Evolutionary conservation across 2,888 invertebrate genomes (phyloP), one percentile per base, ranked within the genome.

Genomic region (Eristalis intricaria): DNA sequence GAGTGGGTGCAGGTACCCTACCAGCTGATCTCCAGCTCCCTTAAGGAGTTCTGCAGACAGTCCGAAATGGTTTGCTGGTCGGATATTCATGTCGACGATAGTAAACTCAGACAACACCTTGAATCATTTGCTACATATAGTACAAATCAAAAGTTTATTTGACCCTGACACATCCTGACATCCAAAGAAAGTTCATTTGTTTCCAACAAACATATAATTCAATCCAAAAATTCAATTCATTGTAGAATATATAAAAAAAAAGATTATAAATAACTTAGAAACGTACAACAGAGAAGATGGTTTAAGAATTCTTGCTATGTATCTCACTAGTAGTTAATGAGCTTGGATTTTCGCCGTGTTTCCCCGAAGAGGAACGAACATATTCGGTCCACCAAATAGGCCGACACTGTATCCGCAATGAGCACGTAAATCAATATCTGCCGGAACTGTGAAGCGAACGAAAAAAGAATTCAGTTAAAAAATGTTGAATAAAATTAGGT

Each of bases 351-450:
- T 81, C 94, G 93, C 91, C 95, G 95, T 61, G 97, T 97, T 93
- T 97, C 97, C 29, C 98, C 97, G 92, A 97, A 97, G 66, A 98
- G 94, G 95, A 96, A 96, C 90, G 97, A 94, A 93, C 98, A 98
- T 50, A 95, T 91, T 90, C 98, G 95, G 93, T 99, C 99, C 86
- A 97, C 96, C 23, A 96, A 90, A 91, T 96, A 99, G 4, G 99
- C 97, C 91, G 97, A 95, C 89, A 96, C 93, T 92, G 99, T 96
- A 93, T 99, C 99, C 0, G 96, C 96, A 89, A 97, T 94, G 89
- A 99, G 94, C 19, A 98, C 96, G 93, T 95, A 94, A 70, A 99
- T 95, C 91, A 99, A 94, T 88, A 96, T 96, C 89, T 95, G 94
- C 89, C 99, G 98, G 92, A 98, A 99, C 99, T 99, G 95, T 50